phyloP scores from a whole-genome alignment of 2,113 vertebrate species.

The Crocuta crocuta region DNA sequence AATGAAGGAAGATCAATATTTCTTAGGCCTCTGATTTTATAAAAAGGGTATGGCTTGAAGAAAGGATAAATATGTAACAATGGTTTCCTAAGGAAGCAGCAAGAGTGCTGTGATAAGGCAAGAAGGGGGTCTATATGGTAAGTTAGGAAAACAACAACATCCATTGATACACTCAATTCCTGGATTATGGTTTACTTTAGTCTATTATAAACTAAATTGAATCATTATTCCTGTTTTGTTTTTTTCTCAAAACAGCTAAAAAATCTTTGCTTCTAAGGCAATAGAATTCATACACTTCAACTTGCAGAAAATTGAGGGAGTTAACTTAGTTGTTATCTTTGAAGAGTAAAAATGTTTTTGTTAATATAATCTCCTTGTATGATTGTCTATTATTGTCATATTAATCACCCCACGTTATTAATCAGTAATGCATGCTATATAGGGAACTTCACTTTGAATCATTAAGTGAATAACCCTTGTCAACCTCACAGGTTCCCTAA shows the following conservation, averaged over 20 bases:
- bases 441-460: constrained; percentile 40
- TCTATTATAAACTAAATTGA: background rate
- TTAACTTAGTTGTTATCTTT: background rate
- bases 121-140: background rate
- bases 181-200: background rate
- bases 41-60: background rate
- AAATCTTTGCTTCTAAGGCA: background rate
- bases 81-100: background rate
- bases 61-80: background rate
- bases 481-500: background rate
- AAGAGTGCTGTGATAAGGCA: background rate
- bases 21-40: background rate
- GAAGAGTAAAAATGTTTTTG: constrained; percentile 42
- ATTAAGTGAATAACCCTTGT: background rate
- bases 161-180: background rate
- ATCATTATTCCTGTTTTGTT: background rate
- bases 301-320: background rate
- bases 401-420: background rate
- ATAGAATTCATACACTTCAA: background rate
- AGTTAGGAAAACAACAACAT: background rate
- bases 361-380: background rate
- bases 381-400: constrained; percentile 38
- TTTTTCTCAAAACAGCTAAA: background rate
- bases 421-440: background rate
- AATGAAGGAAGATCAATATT: background rate